These are phyloP conservation scores for Eupeodes corollae DNA, from an alignment of 1,140 invertebrate genomes.

Conservation along the genomic window DNA sequence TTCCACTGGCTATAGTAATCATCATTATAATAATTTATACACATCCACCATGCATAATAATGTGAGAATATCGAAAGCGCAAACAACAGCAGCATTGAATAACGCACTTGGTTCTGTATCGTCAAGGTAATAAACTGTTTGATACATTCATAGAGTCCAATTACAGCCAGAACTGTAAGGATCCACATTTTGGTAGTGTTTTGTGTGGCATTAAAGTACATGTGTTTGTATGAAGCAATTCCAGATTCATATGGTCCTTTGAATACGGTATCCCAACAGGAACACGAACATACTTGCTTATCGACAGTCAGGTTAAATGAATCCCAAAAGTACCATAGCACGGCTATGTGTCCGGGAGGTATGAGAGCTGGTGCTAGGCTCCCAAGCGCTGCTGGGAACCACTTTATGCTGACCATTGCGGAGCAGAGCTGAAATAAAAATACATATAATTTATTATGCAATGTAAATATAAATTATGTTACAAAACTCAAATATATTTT, in stretches of 20 bases:
- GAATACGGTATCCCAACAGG: conserved; percentile 72
- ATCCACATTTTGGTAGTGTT: conserved; percentile 70
- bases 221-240: conserved; percentile 63
- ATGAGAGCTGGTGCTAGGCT: conserved; percentile 35
- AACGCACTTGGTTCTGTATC: conserved; percentile 45
- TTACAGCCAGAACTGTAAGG: conserved; percentile 51
- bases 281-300: conserved; percentile 56
- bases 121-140: conserved; percentile 50
- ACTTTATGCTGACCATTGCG: conserved; percentile 27
- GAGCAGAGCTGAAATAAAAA: no score
- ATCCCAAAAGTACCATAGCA: conserved; percentile 58
- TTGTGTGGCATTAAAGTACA: conserved; percentile 70
- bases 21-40: conserved; percentile 76
- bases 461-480: no score
- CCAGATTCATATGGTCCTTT: conserved; percentile 71
- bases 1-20: conserved; percentile 67
- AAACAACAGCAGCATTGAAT: conserved; percentile 59
- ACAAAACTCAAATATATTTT: no score
- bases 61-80: conserved; percentile 62
- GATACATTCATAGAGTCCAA: conserved; percentile 59
- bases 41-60: conserved; percentile 76
- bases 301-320: conserved; percentile 57
- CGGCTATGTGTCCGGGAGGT: conserved; percentile 51
- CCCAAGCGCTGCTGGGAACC: conserved; percentile 33
- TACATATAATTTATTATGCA: no score